Conservation (phyloP, 1,140 invertebrate genomes). For the Zeugodacus cucurbitae region DNA sequence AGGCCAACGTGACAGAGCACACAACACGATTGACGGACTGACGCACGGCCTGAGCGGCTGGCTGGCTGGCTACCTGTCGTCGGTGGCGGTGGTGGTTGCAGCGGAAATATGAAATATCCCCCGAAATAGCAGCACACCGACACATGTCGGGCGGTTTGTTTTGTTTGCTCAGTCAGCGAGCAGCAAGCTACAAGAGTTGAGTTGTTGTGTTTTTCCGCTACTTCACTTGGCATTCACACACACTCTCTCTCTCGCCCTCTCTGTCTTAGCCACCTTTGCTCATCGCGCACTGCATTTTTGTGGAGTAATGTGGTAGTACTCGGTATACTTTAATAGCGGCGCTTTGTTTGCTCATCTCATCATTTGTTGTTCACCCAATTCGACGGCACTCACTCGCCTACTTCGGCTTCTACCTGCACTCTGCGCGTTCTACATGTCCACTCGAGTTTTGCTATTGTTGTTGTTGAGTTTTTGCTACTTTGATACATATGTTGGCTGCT, state of each 20-base stretch:
- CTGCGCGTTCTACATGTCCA: not conserved
- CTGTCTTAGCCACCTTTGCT: not conserved
- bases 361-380: conserved; percentile 33
- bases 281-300: not conserved
- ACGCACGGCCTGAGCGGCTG: not conserved
- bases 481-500: not conserved
- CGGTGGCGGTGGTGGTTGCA: not conserved
- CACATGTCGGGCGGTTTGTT: not conserved
- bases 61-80: not conserved
- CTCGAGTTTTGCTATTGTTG: not conserved
- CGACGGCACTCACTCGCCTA: not conserved
- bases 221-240: not conserved
- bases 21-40: not conserved
- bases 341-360: conserved; percentile 5
- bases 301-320: not conserved
- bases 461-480: not conserved
- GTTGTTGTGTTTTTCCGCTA: conserved; percentile 10
- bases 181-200: not conserved
- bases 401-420: conserved; percentile 7
- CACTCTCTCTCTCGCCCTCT: not conserved
- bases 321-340: not conserved
- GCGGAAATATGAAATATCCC: conserved; percentile 25
- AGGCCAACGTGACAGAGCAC: not conserved
- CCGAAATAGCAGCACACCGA: not conserved
- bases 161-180: not conserved